Percentiles rank a stretch among this genome's conserved stretches.
These are phyloP conservation scores for Parapsyche elsis DNA, from an alignment of 1,140 invertebrate species.

Conservation along the genomic window DNA sequence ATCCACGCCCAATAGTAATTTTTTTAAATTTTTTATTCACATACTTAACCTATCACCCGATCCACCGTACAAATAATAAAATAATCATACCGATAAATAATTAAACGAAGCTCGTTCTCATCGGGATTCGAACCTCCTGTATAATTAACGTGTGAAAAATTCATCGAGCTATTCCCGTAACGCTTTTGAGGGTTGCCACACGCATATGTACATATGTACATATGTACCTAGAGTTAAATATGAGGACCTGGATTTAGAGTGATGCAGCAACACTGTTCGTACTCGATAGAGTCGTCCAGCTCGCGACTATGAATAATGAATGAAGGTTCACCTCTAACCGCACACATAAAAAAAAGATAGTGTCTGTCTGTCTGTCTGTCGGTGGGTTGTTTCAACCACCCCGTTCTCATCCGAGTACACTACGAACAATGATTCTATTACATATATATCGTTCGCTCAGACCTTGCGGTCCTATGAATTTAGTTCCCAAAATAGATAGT, in stretches of 20 bases:
- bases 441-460: not conserved
- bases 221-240: no score
- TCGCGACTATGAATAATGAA: slow-evolving; percentile 3
- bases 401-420: not conserved
- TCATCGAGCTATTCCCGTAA: not conserved
- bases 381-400: not conserved
- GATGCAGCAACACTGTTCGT: not conserved
- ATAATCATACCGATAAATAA: no score
- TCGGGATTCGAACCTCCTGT: no score
- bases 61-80: no score
- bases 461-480: no score
- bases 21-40: not conserved
- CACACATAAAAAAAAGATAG: not conserved
- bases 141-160: not conserved
- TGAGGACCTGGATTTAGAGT: not conserved
- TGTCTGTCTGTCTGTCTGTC: not conserved
- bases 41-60: no score
- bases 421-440: not conserved
- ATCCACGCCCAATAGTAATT: not conserved
- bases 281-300: not conserved
- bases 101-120: no score
- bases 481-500: no score
- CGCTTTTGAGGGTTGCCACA: no score
- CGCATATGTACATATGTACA: no score
- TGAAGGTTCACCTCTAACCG: not conserved